Percentiles rank a stretch among this genome's conserved stretches.
These are phyloP conservation scores for Notothenia rossii DNA, from an alignment of 2,113 vertebrate species.

Conservation along the genomic window DNA sequence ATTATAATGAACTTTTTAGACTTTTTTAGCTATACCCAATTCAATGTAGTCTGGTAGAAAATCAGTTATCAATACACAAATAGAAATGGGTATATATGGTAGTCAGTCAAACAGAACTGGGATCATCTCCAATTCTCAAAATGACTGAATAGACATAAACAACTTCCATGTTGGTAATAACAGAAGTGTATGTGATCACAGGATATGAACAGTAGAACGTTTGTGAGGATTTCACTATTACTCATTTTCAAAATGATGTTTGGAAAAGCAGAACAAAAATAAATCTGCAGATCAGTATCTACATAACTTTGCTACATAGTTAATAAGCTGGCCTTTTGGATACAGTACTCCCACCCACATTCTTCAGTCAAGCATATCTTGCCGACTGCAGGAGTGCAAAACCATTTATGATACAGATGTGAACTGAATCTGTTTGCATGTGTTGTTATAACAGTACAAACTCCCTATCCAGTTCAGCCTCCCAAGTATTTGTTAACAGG, in stretches of 20 bases:
- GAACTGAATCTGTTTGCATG: slow-evolving; percentile 1
- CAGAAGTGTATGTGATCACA: background rate
- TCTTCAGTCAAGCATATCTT: background rate
- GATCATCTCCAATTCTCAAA: slow-evolving; percentile 29
- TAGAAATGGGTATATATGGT: background rate
- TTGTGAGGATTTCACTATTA: background rate
- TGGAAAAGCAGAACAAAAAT: background rate
- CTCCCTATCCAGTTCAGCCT: background rate
- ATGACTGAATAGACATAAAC: slow-evolving; percentile 11
- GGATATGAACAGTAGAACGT: background rate
- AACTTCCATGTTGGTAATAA: slow-evolving; percentile 38
- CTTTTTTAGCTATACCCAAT: background rate
- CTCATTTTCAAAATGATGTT: background rate
- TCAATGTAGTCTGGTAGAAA: background rate
- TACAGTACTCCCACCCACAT: too few species aligned
- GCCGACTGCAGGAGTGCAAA: slow-evolving; percentile 16
- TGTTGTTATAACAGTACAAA: slow-evolving; percentile 2
- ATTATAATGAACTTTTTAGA: background rate
- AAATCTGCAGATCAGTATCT: background rate
- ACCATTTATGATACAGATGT: slow-evolving; percentile 1
- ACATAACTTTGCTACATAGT: background rate
- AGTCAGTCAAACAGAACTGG: slow-evolving; percentile 39
- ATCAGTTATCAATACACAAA: slow-evolving; percentile 6
- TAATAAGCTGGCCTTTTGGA: background rate
- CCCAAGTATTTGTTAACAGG: background rate